phyloP scores from a whole-genome alignment of 2,113 vertebrate genomes.

The Capreolus pygargus region DNA sequence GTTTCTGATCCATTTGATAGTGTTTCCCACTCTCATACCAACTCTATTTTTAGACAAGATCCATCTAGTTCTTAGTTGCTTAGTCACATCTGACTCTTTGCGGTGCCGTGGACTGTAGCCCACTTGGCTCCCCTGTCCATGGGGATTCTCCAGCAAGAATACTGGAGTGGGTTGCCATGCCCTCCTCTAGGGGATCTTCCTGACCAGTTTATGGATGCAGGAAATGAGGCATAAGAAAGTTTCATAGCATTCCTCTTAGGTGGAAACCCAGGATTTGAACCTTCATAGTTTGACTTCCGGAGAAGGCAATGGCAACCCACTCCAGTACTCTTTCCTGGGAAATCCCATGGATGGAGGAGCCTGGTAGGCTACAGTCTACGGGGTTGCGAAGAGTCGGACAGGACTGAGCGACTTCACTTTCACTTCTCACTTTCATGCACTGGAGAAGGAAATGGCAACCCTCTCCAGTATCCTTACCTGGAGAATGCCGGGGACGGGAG shows the following conservation, averaged over 20 bases:
- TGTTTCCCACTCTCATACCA: not conserved
- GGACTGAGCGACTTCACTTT: not conserved
- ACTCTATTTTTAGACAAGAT: not conserved
- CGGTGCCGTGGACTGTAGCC: accelerated
- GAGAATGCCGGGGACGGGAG: not conserved
- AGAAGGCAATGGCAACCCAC: not conserved
- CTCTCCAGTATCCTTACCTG: not conserved
- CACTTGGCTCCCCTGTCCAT: not conserved
- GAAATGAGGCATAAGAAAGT: not conserved
- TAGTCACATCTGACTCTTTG: not conserved
- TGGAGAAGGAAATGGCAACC: not conserved
- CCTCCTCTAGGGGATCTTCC: not conserved
- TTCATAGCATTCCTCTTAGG: not conserved
- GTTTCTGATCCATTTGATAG: not conserved
- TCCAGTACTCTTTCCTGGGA: not conserved
- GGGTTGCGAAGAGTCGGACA: accelerated
- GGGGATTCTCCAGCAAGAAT: not conserved
- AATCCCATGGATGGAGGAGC: not conserved
- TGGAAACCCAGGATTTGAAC: not conserved
- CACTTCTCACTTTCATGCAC: not conserved
- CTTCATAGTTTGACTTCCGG: not conserved
- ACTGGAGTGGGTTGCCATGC: not conserved
- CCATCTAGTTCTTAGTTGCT: not conserved
- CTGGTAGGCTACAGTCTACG: not conserved
- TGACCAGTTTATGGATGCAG: not conserved